Evolutionary conservation across 92 coral and sea anemone genomes (phyloP).

Genomic region (Hydrozoanthus gracilis): DNA sequence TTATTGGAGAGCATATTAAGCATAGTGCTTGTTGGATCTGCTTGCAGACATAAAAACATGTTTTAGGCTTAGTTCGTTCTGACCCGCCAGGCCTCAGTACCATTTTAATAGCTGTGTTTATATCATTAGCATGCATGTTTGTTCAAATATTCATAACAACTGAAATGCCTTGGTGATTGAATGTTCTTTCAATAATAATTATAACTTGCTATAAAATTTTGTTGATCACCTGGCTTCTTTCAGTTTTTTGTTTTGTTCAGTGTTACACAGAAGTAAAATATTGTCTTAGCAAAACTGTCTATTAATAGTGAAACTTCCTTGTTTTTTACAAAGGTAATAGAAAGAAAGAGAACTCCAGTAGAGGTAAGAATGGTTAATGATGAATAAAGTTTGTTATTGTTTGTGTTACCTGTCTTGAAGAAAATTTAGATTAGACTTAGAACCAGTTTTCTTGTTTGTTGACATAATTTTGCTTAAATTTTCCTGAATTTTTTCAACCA

Average conservation of each 20-base stretch:
- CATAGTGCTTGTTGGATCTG: background rate
- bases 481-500: too few relatives aligned
- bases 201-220: too few relatives aligned
- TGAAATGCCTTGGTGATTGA: too few relatives aligned
- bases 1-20: background rate
- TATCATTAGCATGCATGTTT: too few relatives aligned
- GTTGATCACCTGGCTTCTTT: background rate
- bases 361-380: slow-evolving; percentile 65
- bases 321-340: slow-evolving; percentile 69
- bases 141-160: too few relatives aligned
- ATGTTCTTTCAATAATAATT: too few relatives aligned
- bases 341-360: slow-evolving; percentile 93
- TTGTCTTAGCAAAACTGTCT: background rate
- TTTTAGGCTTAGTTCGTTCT: background rate
- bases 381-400: background rate
- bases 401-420: too few relatives aligned
- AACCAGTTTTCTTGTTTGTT: background rate
- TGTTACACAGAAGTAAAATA: background rate
- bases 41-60: background rate
- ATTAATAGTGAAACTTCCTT: background rate
- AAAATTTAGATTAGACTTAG: background rate
- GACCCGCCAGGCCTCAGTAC: too few relatives aligned
- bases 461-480: background rate
- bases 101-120: too few relatives aligned
- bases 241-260: background rate